Evolutionary conservation across 2,888 invertebrate genomes (phyloP), one percentile per base, ranked within the genome.

Genomic region (Cheilosia vulpina): DNA sequence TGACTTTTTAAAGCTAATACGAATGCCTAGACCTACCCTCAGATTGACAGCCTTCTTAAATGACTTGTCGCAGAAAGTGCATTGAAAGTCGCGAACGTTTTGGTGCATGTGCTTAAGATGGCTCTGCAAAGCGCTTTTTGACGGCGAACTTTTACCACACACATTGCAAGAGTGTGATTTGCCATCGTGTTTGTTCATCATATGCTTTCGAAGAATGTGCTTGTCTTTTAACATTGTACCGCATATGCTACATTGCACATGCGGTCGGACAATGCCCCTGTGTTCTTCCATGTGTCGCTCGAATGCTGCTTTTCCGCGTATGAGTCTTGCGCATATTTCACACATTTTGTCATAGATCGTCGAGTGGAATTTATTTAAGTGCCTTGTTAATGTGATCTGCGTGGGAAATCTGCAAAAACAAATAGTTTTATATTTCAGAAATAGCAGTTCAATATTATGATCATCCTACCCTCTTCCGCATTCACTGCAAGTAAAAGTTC

Each of bases 11-110:
- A 5, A 34, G 34, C 9, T 34, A 45, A 17, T 15, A 1, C 1
- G n/a, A 11, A 19, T 41, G n/a, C n/a, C n/a, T n/a, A n/a, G n/a
- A 65, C 50, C 2, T 58, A 83, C 78, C 57, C 71, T 77, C 1
- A 84, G 24, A 34, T 69, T 75, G 7, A 79, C 58, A 21, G 90
- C 88, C 87, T 90, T 90, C 63, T 90, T 90, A 34, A 89, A 89
- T 4, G 90, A 88, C 24, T 89, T 89, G 4, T 89, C 90, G 71
- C 89, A 90, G 43, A 89, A 90, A 87, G 89, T 89, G 75, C 89
- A 89, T 7, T 89, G 88, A 55, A 89, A 89, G n/a, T 50, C 11
- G 5, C 58, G 34, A 2, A 31, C 47, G 3, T 84, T 79, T 38
- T 45, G n/a, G 69, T 89, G 88, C 2, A 88, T 88, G 63, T 88